These are phyloP conservation scores for Ennomos erosarius DNA, from an alignment of 2,888 invertebrate genomes.

Conservation along the genomic window DNA sequence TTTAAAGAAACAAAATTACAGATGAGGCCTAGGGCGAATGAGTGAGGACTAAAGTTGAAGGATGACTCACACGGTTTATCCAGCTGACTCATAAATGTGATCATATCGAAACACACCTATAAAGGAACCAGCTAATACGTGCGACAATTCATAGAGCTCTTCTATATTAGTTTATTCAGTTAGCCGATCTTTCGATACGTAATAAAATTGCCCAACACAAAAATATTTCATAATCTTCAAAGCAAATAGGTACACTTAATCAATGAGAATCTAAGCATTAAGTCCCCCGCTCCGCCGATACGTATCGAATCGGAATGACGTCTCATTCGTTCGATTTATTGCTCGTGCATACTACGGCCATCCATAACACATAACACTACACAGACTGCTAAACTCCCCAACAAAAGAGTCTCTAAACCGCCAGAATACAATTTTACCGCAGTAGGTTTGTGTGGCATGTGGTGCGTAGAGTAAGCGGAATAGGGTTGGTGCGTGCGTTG, in stretches of 20 bases:
- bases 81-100: constrained; percentile 5
- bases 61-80: too few species aligned
- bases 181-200: constrained; percentile 5
- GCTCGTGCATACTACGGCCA: constrained; percentile 55
- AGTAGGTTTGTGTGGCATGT: constrained; percentile 47
- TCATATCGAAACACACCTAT: too few species aligned
- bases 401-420: constrained; percentile 4
- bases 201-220: constrained; percentile 43
- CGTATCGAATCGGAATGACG: constrained; percentile 81
- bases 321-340: constrained; percentile 82
- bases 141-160: too few species aligned
- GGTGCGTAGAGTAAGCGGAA: constrained; percentile 38
- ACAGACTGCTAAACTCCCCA: constrained; percentile 40
- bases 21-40: too few species aligned
- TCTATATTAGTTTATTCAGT: constrained; percentile 4
- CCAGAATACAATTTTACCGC: constrained; percentile 33
- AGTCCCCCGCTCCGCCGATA: constrained; percentile 69
- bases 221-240: constrained; percentile 60
- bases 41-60: too few species aligned
- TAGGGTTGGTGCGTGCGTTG: constrained; percentile 51
- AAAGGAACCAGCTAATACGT: too few species aligned
- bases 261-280: constrained; percentile 72
- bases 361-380: constrained; percentile 43
- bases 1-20: too few species aligned
- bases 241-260: constrained; percentile 79